Conservation (phyloP, 2,113 vertebrate species). For the Raja brachyura region DNA sequence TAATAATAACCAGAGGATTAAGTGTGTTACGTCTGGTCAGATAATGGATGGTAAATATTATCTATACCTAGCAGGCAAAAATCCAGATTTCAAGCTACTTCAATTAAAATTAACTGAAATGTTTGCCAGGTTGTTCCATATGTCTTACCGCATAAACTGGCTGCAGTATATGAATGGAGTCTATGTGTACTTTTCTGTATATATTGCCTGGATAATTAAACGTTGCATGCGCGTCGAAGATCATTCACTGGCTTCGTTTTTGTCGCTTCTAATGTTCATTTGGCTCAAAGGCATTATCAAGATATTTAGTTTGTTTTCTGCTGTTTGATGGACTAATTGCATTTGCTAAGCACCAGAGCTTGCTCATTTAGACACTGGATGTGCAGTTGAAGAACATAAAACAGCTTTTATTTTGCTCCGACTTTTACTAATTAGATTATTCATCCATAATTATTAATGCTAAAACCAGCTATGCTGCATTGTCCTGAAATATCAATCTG, state of each 20-base stretch:
- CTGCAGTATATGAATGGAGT: neutral
- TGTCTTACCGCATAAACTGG: slow-evolving; percentile 2
- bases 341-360: neutral
- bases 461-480: neutral
- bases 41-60: slow-evolving; percentile 12
- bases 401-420: neutral
- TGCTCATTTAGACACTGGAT: neutral
- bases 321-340: neutral
- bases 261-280: neutral
- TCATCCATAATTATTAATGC: neutral
- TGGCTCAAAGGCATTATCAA: neutral
- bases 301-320: neutral
- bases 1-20: slow-evolving; percentile 21
- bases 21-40: neutral
- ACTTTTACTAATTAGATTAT: neutral
- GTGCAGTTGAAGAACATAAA: neutral
- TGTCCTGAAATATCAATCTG: neutral
- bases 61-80: slow-evolving; percentile 18
- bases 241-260: neutral
- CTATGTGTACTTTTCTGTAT: neutral
- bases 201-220: too few species aligned
- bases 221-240: neutral
- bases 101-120: slow-evolving; percentile 18
- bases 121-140: too few species aligned
- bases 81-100: neutral